A percentile compares a stretch with the other conserved stretches of the same genome.
phyloP scores from a whole-genome alignment of 2,888 invertebrate genomes.

The Sycophila texana region DNA sequence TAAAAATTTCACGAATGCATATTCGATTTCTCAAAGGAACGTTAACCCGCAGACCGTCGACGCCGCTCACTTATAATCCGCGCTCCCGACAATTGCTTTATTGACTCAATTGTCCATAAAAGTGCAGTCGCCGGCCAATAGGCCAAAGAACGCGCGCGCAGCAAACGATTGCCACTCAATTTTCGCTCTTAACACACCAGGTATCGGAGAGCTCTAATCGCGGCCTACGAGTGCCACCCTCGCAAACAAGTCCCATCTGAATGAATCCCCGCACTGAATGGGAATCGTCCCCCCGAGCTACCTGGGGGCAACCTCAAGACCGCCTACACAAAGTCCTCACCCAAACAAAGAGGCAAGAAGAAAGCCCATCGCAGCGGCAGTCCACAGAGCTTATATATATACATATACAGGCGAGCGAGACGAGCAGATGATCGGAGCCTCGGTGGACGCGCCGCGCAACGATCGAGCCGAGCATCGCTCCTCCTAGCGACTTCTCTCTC shows the following conservation, averaged over 20 bases:
- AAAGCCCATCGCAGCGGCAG: neutral
- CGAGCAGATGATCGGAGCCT: neutral
- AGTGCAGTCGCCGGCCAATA: too few species aligned
- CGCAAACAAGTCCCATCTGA: too few species aligned
- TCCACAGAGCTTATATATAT: neutral
- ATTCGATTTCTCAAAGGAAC: neutral
- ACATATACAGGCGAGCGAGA: neutral
- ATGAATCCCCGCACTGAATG: too few species aligned
- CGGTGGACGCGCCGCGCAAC: neutral
- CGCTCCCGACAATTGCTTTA: neutral
- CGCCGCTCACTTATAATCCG: neutral
- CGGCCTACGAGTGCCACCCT: too few species aligned
- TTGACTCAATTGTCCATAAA: too few species aligned
- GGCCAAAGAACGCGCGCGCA: too few species aligned
- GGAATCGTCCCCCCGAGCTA: neutral
- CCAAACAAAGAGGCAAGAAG: neutral
- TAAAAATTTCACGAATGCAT: neutral
- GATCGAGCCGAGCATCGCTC: constrained; percentile 39
- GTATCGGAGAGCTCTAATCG: too few species aligned
- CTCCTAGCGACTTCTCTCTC: constrained; percentile 48
- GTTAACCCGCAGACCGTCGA: neutral
- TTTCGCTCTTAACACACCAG: too few species aligned
- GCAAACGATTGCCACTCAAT: too few species aligned
- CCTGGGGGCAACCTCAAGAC: neutral
- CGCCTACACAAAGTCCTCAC: neutral